phyloP scores from a whole-genome alignment of 1,140 invertebrate genomes.

The Sarcophaga peregrina region DNA sequence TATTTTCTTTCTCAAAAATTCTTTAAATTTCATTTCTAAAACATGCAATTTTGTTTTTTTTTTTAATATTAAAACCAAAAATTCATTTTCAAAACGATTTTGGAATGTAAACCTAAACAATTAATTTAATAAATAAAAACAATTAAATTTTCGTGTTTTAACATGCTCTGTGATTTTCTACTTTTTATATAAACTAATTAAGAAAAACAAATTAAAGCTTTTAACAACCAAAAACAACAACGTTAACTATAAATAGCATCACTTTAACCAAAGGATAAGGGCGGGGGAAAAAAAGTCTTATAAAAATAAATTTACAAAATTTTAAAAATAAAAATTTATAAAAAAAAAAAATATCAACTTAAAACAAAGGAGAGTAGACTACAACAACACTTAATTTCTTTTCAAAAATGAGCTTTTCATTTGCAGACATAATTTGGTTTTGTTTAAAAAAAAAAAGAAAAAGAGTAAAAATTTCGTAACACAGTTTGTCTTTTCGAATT shows the following conservation, averaged over 20 bases:
- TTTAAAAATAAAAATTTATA: no score
- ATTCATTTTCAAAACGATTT: constrained; percentile 37
- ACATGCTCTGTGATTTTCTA: neutral
- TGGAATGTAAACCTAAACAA: constrained; percentile 45
- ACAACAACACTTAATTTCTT: neutral
- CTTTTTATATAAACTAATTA: neutral
- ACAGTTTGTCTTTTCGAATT: constrained; percentile 28
- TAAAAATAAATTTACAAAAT: no score
- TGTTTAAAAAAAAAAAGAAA: neutral
- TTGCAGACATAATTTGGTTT: neutral
- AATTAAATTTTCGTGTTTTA: neutral
- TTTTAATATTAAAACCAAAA: constrained; percentile 24
- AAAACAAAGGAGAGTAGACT: neutral
- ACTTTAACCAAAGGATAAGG: neutral
- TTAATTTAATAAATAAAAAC: neutral
- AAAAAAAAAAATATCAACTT: neutral
- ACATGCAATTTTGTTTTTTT: constrained; percentile 15
- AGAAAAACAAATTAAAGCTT: neutral
- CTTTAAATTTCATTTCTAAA: neutral
- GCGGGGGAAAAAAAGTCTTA: no score
- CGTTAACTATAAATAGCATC: neutral
- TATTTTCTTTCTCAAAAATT: neutral
- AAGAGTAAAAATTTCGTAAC: neutral
- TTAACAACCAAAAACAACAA: constrained; percentile 16
- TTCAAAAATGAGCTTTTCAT: neutral